phyloP scores from a whole-genome alignment of 2,888 invertebrate genomes.

The Tenthredo amoena region DNA sequence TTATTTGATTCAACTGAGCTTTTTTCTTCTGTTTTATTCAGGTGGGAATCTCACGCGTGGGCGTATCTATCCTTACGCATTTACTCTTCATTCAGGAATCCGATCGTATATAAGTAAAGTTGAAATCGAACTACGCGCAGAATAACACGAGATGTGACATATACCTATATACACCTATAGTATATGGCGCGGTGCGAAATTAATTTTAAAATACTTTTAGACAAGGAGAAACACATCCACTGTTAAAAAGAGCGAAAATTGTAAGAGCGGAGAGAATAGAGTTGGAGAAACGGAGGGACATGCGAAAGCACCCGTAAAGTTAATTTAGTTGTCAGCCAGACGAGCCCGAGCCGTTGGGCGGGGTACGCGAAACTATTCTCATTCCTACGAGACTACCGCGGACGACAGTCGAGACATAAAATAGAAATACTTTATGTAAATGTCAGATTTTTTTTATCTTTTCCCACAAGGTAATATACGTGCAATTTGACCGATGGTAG shows the following conservation, averaged over 20 bases:
- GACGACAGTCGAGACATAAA: conserved; percentile 60
- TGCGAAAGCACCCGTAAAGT: conserved; percentile 63
- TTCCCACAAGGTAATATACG: neutral
- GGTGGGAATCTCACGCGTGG: neutral
- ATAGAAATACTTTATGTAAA: conserved; percentile 64
- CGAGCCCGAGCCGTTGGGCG: conserved; percentile 36
- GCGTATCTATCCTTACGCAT: neutral
- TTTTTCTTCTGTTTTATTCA: neutral
- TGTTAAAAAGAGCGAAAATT: neutral
- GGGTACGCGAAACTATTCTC: conserved; percentile 64
- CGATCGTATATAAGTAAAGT: neutral
- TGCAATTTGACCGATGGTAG: too few species aligned
- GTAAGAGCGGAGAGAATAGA: conserved; percentile 20
- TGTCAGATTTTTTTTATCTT: conserved; percentile 59
- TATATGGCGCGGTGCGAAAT: conserved; percentile 55
- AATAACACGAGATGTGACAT: neutral
- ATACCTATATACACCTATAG: neutral
- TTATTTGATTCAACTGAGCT: neutral
- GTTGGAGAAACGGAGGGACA: conserved; percentile 55
- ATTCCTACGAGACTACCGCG: conserved; percentile 59
- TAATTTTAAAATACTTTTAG: conserved; percentile 64
- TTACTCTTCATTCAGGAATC: conserved; percentile 25
- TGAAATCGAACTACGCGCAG: neutral
- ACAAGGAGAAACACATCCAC: neutral
- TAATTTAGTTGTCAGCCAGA: conserved; percentile 56